These are phyloP conservation scores for Leptonema lineaticorne DNA, from an alignment of 1,140 invertebrate genomes.

Conservation along the genomic window DNA sequence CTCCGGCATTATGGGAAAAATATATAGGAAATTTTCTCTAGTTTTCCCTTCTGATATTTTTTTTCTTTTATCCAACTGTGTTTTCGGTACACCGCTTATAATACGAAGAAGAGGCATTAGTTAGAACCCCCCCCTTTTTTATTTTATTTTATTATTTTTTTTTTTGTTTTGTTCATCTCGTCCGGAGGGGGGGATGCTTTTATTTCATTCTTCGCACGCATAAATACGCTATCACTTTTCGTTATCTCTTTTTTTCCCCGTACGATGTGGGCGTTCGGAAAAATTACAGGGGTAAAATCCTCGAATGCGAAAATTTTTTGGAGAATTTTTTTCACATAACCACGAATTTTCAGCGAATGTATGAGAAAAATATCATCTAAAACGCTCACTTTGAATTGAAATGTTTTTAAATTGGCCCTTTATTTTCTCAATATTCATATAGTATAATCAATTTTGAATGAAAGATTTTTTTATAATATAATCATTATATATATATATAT, in stretches of 20 bases:
- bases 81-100: slow-evolving; percentile 8
- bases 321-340: too few species aligned
- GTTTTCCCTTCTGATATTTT: too few species aligned
- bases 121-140: too few species aligned
- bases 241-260: slow-evolving; percentile 21
- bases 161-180: slow-evolving; percentile 27
- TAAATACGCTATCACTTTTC: slow-evolving; percentile 33
- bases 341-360: too few species aligned
- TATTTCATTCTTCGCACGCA: slow-evolving; percentile 30
- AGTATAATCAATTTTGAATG: too few species aligned
- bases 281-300: background rate
- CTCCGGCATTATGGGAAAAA: background rate
- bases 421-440: too few species aligned
- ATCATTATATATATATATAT: too few species aligned
- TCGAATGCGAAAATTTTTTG: background rate
- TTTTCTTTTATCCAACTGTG: too few species aligned
- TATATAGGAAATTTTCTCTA: background rate
- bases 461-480: too few species aligned
- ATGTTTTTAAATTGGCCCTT: background rate
- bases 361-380: too few species aligned
- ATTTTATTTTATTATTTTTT: too few species aligned
- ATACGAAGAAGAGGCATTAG: slow-evolving; percentile 25
- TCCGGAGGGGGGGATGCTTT: slow-evolving; percentile 11
- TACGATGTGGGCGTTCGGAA: background rate
- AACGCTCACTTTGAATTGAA: slow-evolving; percentile 6